phyloP scores from a whole-genome alignment of 1,140 invertebrate genomes.

The Bathynomus jamesi region DNA sequence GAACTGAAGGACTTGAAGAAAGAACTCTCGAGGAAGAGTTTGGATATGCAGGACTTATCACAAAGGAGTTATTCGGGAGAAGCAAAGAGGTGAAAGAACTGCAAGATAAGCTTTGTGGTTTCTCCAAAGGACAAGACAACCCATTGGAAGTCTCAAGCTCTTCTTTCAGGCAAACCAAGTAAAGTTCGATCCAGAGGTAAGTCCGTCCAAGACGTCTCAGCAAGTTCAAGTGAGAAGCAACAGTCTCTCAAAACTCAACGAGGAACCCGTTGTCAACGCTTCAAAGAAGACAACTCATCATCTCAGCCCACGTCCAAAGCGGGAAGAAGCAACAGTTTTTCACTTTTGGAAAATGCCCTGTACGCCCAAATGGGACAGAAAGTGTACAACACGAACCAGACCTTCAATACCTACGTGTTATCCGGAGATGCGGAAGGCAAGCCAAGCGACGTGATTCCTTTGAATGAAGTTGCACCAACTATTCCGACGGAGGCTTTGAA shows the following conservation, averaged over 20 bases:
- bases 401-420: not conserved
- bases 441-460: not conserved
- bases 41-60: conserved; percentile 58
- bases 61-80: conserved; percentile 61
- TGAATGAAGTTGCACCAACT: no score
- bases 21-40: conserved; percentile 55
- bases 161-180: conserved; percentile 5
- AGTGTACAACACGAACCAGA: not conserved
- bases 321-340: not conserved
- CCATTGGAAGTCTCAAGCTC: conserved; percentile 35
- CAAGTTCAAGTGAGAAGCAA: not conserved
- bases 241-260: not conserved
- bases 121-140: conserved; percentile 35
- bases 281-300: not conserved
- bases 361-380: not conserved
- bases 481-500: no score
- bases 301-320: not conserved
- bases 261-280: not conserved
- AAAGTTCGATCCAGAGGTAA: no score
- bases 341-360: not conserved
- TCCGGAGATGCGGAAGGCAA: not conserved
- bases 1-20: conserved; percentile 50
- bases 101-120: conserved; percentile 45
- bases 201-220: no score
- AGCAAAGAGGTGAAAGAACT: conserved; percentile 61